Conservation (phyloP, 2,113 vertebrate genomes). For the Peromyscus leucopus region DNA sequence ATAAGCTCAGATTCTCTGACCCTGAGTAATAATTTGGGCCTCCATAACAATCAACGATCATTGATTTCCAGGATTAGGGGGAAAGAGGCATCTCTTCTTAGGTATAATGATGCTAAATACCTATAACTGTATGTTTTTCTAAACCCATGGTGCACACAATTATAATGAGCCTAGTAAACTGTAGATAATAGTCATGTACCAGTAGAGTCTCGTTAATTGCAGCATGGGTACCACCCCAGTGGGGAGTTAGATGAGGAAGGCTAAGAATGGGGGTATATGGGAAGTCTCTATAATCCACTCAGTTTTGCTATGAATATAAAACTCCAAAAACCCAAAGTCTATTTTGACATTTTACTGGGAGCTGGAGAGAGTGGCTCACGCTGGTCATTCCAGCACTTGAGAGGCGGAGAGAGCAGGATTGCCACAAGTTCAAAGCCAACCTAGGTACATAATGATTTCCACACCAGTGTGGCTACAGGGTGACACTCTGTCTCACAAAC, state of each 20-base stretch:
- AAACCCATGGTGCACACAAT: not conserved
- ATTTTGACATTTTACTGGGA: not conserved
- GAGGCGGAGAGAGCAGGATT: not conserved
- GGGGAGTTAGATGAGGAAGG: no score
- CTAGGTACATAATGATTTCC: not conserved
- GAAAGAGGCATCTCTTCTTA: not conserved
- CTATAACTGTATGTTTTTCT: not conserved
- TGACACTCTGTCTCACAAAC: not conserved
- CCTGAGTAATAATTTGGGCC: no score
- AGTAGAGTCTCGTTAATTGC: not conserved
- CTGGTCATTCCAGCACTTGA: not conserved
- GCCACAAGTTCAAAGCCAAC: not conserved
- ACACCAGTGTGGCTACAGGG: not conserved
- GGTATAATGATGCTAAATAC: not conserved
- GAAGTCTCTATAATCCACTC: not conserved
- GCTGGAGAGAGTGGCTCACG: not conserved
- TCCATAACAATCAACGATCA: not conserved
- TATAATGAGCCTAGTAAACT: not conserved
- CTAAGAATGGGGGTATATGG: not conserved
- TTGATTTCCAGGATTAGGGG: not conserved
- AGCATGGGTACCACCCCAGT: not conserved
- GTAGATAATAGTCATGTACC: not conserved
- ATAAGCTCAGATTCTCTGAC: no score
- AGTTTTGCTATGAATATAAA: not conserved
- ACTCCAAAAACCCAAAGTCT: not conserved